These are phyloP conservation scores for Montipora capricornis DNA, from an alignment of 64 coral and sea anemone species.

Conservation along the genomic window DNA sequence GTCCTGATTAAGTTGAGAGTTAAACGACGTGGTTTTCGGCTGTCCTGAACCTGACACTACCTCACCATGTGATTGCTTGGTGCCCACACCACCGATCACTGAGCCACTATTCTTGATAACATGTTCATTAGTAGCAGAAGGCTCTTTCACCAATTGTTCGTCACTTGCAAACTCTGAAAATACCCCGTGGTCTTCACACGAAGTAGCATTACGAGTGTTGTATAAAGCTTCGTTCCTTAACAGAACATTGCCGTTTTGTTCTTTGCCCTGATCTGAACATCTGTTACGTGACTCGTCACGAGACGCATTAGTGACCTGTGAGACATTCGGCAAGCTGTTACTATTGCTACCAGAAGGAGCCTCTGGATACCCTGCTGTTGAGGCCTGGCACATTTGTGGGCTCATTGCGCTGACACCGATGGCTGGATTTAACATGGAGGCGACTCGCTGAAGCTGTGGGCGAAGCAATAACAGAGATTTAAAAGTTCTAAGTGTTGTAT, in stretches of 20 bases:
- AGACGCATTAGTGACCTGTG: not conserved
- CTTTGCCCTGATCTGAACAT: not conserved
- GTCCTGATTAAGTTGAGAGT: not conserved
- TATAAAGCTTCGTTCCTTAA: not conserved
- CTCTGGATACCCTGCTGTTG: not conserved
- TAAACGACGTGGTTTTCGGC: not conserved
- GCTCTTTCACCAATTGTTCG: not conserved
- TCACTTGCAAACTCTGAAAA: not conserved
- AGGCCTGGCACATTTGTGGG: not conserved
- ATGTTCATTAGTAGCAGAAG: not conserved
- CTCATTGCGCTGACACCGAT: not conserved
- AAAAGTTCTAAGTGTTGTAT: constrained; percentile 77
- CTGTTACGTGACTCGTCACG: not conserved
- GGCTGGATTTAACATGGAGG: constrained; percentile 11
- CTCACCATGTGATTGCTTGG: not conserved
- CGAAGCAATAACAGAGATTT: constrained; percentile 49
- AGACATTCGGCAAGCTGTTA: not conserved
- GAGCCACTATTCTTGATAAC: not conserved
- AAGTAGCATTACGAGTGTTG: not conserved
- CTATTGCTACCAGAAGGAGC: not conserved
- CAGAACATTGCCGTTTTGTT: not conserved
- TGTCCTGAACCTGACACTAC: not conserved
- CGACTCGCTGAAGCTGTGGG: constrained; percentile 55
- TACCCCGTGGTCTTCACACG: not conserved
- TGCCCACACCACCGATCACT: not conserved